Percentiles rank a stretch among this genome's conserved stretches.
These are phyloP conservation scores for Branchellion lobata DNA, from an alignment of 2,888 invertebrate species.

Conservation along the genomic window DNA sequence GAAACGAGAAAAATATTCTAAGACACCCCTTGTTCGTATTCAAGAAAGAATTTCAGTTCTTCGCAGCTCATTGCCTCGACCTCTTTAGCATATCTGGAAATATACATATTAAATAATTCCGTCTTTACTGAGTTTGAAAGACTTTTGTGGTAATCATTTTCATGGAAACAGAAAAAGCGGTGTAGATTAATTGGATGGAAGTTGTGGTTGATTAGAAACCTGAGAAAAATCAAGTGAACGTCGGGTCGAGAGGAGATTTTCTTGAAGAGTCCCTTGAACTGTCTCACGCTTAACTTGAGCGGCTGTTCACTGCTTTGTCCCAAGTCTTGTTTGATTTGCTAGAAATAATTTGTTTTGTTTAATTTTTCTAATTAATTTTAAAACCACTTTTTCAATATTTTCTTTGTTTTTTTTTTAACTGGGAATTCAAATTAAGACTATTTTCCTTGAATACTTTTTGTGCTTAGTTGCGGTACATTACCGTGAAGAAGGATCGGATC, in stretches of 20 bases:
- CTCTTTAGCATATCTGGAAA: constrained; percentile 65
- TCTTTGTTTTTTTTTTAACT: no score
- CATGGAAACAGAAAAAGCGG: no score
- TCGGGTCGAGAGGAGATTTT: constrained; percentile 69
- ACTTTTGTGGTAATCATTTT: no score
- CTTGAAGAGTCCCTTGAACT: constrained; percentile 67
- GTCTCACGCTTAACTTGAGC: constrained; percentile 53
- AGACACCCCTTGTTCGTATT: constrained; percentile 68
- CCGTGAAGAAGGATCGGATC: constrained; percentile 66
- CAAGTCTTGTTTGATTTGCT: neutral
- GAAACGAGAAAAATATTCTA: neutral
- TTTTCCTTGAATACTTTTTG: no score
- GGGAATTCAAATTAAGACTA: no score
- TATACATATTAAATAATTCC: no score
- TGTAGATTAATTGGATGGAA: no score
- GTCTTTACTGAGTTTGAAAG: no score
- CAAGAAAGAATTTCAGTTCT: constrained; percentile 67
- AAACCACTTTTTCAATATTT: no score
- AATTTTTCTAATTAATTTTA: no score
- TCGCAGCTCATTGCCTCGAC: constrained; percentile 67
- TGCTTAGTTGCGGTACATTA: no score
- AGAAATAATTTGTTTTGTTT: neutral
- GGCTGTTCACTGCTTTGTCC: neutral
- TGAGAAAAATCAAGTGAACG: constrained; percentile 67
- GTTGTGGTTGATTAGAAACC: no score